phyloP scores from a whole-genome alignment of 1,140 invertebrate species.

The Trachymyrmex cornetzi region DNA sequence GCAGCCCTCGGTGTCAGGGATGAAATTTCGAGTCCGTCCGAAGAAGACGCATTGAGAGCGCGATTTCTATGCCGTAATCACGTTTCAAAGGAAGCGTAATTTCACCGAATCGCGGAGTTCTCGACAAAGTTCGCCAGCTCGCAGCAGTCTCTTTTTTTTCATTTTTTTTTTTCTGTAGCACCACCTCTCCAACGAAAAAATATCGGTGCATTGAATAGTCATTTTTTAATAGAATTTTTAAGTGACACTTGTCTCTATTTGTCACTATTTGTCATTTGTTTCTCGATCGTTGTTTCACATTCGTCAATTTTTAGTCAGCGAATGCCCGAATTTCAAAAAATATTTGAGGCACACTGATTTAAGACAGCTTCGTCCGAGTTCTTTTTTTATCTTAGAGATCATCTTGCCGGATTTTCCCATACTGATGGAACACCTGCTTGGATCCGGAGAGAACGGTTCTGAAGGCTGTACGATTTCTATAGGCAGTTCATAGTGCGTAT shows the following conservation, averaged over 20 bases:
- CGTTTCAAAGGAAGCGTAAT: constrained; percentile 58
- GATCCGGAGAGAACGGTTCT: constrained; percentile 20
- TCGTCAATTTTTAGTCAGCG: background rate
- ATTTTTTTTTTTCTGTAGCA: background rate
- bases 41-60: constrained; percentile 50
- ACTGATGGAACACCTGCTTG: constrained; percentile 50
- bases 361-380: constrained; percentile 6
- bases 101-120: constrained; percentile 43
- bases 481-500: constrained; percentile 7
- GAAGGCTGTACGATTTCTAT: constrained; percentile 44
- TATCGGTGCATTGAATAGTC: background rate
- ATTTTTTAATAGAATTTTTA: background rate
- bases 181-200: background rate
- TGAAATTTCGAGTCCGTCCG: constrained; percentile 55
- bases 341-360: background rate
- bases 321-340: constrained; percentile 8
- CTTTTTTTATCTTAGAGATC: constrained; percentile 50
- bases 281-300: constrained; percentile 2
- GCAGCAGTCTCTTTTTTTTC: background rate
- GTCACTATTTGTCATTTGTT: background rate
- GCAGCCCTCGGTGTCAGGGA: constrained; percentile 46
- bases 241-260: background rate
- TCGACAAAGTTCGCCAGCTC: constrained; percentile 20
- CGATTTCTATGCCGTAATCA: constrained; percentile 60
- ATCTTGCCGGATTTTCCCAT: constrained; percentile 55